Evolutionary conservation across 2,113 vertebrate genomes (phyloP).

Genomic region (Monopterus albus): DNA sequence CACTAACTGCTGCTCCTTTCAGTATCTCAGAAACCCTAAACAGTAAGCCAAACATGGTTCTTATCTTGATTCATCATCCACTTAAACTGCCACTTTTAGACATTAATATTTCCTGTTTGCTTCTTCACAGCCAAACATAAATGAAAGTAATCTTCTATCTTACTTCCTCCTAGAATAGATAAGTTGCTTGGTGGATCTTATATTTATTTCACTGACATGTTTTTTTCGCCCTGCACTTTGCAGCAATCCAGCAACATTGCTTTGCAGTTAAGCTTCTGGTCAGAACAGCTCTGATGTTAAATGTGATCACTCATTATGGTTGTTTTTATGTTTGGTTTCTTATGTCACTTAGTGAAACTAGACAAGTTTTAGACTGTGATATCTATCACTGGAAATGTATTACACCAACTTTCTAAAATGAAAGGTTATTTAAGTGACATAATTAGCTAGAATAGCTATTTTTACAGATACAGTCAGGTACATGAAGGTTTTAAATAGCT

Average conservation of each 20-base stretch:
- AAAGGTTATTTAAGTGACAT: too few relatives aligned
- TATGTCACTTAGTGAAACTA: too few relatives aligned
- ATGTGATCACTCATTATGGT: background rate
- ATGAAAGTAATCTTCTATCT: slow-evolving; percentile 26
- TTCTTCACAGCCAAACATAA: slow-evolving; percentile 16
- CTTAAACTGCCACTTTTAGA: background rate
- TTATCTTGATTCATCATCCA: background rate
- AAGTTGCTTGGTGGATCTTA: slow-evolving; percentile 2
- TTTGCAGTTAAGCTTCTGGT: background rate
- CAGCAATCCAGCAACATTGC: background rate
- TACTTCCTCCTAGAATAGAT: slow-evolving; percentile 1
- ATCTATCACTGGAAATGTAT: background rate
- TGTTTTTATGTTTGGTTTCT: background rate
- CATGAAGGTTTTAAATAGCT: background rate
- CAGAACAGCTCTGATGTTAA: background rate
- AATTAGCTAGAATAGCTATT: too few relatives aligned
- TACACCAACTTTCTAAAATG: background rate
- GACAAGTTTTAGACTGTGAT: too few relatives aligned
- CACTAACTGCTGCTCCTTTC: background rate
- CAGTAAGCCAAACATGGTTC: background rate
- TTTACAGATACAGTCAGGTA: background rate
- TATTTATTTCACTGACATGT: background rate
- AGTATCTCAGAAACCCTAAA: background rate
- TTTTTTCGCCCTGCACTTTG: slow-evolving; percentile 1
- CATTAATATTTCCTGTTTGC: slow-evolving; percentile 7